Base-by-base conservation (phyloP, 2,888 invertebrate genomes). In the Zaprionus lineosus region DNA sequence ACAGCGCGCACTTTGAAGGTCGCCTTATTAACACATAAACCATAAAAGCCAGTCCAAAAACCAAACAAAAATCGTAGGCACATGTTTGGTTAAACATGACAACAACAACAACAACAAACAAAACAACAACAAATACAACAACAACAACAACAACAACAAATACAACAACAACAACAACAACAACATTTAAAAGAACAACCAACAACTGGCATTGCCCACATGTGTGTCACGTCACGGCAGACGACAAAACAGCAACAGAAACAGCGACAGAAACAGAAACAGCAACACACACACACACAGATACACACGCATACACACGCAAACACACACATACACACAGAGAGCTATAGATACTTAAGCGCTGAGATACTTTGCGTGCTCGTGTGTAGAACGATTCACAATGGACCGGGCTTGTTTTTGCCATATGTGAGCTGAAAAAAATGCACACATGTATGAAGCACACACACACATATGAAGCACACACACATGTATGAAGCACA, bases 1-100 rank as follows among this genome's bases (percentile, higher is more conserved):
- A 81, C 46, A 53, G 65, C 52, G 58, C 53, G 43, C n/a, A n/a
- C 46, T 21, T 51, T 78, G 81, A 81, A 81, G 81, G 84, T 81
- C 70, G 78, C 51, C 76, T 76, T 84, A 84, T 84, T 82, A 84
- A 84, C 81, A 84, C 84, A 82, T 82, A 84, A 82, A 71, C 82
- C 78, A 81, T 84, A 81, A 84, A 81, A 71, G 82, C 74, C 64
- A 78, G 79, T 67, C 65, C 43, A 65, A 62, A 58, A 46, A 75
- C 34, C 44, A 26, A 52, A 31, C 11, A 51, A 56, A 61, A 40
- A 67, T 12, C 31, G 53, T 68, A 69, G 60, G 65, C 68, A 69
- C 70, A 69, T 65, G 70, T 69, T 69, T 69, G 65, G 63, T 67
- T 51, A 62, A 67, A 43, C 52, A 29, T 58, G 60, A 59, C 48